phyloP scores from a whole-genome alignment of 2,797 vertebrate genomes.

The Ctenopoma kingsleyae region DNA sequence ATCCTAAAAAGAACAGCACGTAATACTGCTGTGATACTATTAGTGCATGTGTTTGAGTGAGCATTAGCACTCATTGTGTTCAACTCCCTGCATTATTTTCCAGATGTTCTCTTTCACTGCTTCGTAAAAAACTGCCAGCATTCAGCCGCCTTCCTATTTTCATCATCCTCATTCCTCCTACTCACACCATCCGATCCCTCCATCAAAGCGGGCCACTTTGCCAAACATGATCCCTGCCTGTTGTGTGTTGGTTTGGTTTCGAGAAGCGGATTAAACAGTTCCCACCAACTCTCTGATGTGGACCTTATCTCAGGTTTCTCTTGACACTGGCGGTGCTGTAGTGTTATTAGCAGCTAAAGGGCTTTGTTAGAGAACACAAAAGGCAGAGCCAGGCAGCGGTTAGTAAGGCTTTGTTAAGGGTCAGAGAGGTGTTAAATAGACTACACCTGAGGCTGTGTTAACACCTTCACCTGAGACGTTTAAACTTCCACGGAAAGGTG shows the following conservation, averaged over 20 bases:
- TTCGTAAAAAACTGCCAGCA: slow-evolving; percentile 53
- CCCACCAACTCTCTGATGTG: slow-evolving; percentile 81
- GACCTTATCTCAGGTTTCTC: slow-evolving; percentile 82
- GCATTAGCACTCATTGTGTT: slow-evolving; percentile 23
- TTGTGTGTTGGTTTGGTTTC: slow-evolving; percentile 80
- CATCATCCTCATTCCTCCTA: slow-evolving; percentile 47
- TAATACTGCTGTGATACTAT: slow-evolving; percentile 9
- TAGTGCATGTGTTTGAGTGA: slow-evolving; percentile 16
- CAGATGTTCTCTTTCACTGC: slow-evolving; percentile 71
- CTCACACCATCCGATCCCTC: slow-evolving; percentile 75
- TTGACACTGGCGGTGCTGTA: slow-evolving; percentile 66
- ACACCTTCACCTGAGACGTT: slow-evolving; percentile 75
- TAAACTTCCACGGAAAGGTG: slow-evolving; percentile 38
- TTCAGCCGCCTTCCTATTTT: slow-evolving; percentile 52
- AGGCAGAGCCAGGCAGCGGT: slow-evolving; percentile 76
- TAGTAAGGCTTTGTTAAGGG: slow-evolving; percentile 81
- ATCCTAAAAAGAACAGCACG: slow-evolving; percentile 10
- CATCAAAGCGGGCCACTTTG: slow-evolving; percentile 81
- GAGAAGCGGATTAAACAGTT: slow-evolving; percentile 81
- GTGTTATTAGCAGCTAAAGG: slow-evolving; percentile 81
- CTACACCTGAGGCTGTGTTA: slow-evolving; percentile 78
- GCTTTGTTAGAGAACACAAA: slow-evolving; percentile 85
- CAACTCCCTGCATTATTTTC: slow-evolving; percentile 61
- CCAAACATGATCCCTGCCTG: slow-evolving; percentile 81
- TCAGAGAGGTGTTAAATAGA: slow-evolving; percentile 82